phyloP scores from a whole-genome alignment of 2,797 vertebrate genomes.

The Gorsachius magnificus region DNA sequence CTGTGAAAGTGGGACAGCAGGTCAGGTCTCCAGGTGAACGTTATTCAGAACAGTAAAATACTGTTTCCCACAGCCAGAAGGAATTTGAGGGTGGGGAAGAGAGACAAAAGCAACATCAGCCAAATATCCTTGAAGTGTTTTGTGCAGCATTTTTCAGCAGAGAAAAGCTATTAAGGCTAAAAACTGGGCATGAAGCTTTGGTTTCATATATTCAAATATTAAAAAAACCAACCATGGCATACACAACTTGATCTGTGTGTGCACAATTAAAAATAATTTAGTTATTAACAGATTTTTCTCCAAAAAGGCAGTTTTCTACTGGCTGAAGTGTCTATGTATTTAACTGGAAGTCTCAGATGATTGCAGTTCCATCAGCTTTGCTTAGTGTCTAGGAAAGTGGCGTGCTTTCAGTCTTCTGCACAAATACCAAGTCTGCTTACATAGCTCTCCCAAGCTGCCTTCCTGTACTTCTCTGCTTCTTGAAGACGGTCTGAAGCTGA shows the following conservation, averaged over 20 bases:
- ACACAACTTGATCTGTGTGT: neutral
- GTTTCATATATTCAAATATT: neutral
- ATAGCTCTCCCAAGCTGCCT: slow-evolving; percentile 90
- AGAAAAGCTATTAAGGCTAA: neutral
- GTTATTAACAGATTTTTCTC: neutral
- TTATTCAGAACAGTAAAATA: neutral
- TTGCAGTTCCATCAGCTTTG: neutral
- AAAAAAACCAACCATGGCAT: neutral
- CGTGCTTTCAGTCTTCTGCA: neutral
- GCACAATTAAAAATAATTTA: neutral
- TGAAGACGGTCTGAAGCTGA: slow-evolving; percentile 75
- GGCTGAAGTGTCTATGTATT: neutral
- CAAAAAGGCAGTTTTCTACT: neutral
- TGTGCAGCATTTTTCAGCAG: neutral
- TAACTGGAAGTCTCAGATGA: neutral
- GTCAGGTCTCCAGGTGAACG: neutral
- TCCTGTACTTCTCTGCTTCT: slow-evolving; percentile 87
- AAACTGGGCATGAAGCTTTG: neutral
- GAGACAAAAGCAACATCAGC: neutral
- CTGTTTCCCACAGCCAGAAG: neutral
- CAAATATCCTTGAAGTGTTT: neutral
- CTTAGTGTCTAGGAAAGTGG: neutral
- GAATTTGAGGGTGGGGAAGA: neutral
- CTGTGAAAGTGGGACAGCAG: neutral
- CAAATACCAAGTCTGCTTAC: slow-evolving; percentile 68